Percentiles rank a stretch among this genome's conserved stretches.
phyloP scores from a whole-genome alignment of 2,888 invertebrate species.

The Tolmerus cingulatus region DNA sequence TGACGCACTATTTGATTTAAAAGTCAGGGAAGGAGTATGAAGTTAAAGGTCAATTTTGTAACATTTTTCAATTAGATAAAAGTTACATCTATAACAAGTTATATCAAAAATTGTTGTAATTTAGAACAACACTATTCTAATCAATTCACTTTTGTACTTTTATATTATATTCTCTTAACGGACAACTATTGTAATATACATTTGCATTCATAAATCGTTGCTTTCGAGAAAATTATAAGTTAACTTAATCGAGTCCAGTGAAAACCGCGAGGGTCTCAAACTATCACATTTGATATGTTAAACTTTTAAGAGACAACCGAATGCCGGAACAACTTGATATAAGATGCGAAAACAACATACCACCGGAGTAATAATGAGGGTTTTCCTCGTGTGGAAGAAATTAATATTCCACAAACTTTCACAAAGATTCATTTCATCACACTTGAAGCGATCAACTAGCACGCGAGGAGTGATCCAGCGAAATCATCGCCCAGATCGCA shows the following conservation, averaged over 20 bases:
- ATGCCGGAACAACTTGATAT: background rate
- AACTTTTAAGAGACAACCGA: background rate
- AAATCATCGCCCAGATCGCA: background rate
- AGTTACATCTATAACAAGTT: too few species aligned
- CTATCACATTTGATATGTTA: background rate
- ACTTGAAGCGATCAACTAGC: background rate
- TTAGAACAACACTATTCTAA: too few species aligned
- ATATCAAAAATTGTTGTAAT: too few species aligned
- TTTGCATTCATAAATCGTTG: background rate
- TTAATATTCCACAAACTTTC: background rate
- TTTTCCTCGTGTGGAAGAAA: background rate
- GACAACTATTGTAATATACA: background rate
- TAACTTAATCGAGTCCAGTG: background rate
- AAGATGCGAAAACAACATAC: background rate
- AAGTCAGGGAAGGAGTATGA: too few species aligned
- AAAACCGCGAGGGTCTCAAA: background rate
- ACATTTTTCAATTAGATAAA: too few species aligned
- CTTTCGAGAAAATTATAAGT: background rate
- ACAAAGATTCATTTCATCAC: background rate
- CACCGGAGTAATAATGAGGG: constrained; percentile 3
- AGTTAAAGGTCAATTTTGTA: too few species aligned
- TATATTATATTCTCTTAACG: too few species aligned
- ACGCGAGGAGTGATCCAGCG: background rate
- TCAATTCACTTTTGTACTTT: too few species aligned
- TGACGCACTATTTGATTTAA: too few species aligned